Evolutionary conservation across 2,888 invertebrate genomes (phyloP), one percentile per base, ranked within the genome.

Genomic region (Pheosia gnoma): DNA sequence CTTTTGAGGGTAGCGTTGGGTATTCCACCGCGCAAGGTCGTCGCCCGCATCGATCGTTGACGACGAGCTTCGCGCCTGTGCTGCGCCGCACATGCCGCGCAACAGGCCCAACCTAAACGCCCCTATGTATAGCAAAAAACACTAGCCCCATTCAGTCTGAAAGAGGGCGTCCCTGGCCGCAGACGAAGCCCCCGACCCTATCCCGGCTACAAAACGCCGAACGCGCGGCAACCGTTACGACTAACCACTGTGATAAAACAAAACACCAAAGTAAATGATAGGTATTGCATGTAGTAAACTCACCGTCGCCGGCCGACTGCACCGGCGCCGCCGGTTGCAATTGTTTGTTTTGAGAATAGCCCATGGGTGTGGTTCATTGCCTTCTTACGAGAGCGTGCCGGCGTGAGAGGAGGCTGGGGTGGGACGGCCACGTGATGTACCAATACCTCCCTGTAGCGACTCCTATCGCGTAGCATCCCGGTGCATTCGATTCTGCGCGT

Each of bases 91-190:
- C 72, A 74, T 67, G 72, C 75, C 80, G 82, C 82, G 84, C 85
- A 84, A 84, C 69, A 79, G 79, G 79, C 77, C 80, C 72, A 67
- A 84, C 79, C 82, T 84, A 86, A 80, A 83, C 72, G 80, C 74
- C 71, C 63, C 77, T 79, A 71, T 74, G 70, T 83, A 82, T 80
- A 82, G 79, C 71, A 79, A 86, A 85, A 85, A 85, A 86, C 78
- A 82, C 70, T 74, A 80, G 78, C 71, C 72, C 73, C 65, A 72
- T 81, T 83, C 85, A 91, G 90, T 91, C 81, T 83, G 67, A 81
- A 82, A 87, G 82, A 82, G 84, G 82, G 87, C 85, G 88, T 86
- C 85, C 74, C 77, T 79, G 83, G 85, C 82, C 86, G 87, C 84
- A 86, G 83, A 82, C 87, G 86, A 82, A 80, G 87, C 84, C 82